These are phyloP conservation scores for Neoaliturus tenellus DNA, from an alignment of 2,888 invertebrate species.

Conservation along the genomic window DNA sequence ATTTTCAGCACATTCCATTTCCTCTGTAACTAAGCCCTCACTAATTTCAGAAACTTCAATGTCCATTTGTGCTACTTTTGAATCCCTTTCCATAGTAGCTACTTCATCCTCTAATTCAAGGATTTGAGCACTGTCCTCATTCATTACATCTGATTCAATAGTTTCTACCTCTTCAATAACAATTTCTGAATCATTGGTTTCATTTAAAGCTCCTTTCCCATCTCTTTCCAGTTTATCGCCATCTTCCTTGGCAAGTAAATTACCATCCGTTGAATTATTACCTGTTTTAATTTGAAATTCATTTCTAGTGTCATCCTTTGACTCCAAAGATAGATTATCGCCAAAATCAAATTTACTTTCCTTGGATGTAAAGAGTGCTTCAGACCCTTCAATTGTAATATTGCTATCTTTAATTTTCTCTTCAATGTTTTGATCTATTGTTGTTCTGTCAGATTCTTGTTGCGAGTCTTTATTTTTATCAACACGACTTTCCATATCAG, in stretches of 20 bases:
- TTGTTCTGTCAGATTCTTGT: too few relatives aligned
- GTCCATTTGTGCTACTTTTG: background rate
- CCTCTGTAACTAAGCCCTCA: background rate
- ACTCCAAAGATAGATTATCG: too few relatives aligned
- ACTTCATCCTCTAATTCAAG: background rate
- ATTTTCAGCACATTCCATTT: background rate
- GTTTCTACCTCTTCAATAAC: background rate
- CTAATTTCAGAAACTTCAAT: background rate
- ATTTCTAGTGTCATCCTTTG: too few relatives aligned
- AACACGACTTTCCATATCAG: too few relatives aligned
- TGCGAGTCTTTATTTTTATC: too few relatives aligned
- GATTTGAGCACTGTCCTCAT: background rate
- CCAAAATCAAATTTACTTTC: too few relatives aligned
- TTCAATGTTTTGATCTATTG: too few relatives aligned
- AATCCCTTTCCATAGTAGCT: background rate
- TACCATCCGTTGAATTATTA: too few relatives aligned
- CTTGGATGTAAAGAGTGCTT: too few relatives aligned
- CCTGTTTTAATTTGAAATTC: too few relatives aligned
- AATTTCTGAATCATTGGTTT: background rate
- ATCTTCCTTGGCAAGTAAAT: background rate
- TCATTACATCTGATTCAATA: background rate
- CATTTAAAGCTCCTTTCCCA: background rate
- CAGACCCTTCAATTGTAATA: too few relatives aligned
- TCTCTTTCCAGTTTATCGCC: background rate
- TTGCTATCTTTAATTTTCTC: too few relatives aligned